Evolutionary conservation across 2,113 vertebrate genomes (phyloP), one percentile per base, ranked within the genome.

Genomic region (Vidua chalybeata): DNA sequence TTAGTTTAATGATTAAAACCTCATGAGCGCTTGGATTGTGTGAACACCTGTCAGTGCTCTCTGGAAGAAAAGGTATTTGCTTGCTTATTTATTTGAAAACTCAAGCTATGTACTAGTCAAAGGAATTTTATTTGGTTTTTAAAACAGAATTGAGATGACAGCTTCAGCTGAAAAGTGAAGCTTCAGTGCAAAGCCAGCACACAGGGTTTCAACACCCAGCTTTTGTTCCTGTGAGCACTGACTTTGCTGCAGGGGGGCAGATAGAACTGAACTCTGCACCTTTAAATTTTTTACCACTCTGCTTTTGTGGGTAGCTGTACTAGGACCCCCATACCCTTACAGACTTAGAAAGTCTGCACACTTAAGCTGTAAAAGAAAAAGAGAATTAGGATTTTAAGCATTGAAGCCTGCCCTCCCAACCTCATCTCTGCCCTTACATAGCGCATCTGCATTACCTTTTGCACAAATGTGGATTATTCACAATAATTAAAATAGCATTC

Each of bases 1-100:
- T 95, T 82, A 82, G 91, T 81, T 96, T 95, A 93, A 96, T 94
- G 68, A 96, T 94, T 96, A 96, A 94, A 96, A 87, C 74, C 52
- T 74, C 79, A 28, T 22, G 46, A 95, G 85, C 33, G 86, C 64
- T 74, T 64, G 52, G 87, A 54, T 52, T 90, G 88, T 92, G 73
- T 92, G 92, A 96, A 90, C 92, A 96, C 88, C 90, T 95, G 87
- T 90, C 61, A 64, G 76, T 10, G 48, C 30, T 49, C 68, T 88
- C 68, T 58, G 64, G 30, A 84, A 88, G 56, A 92, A 77, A 81
- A 89, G 18, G 37, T 86, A 71, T 84, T 94, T 68, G 72, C 45
- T 92, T 75, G 52, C 41, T 96, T 85, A 76, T 94, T 94, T 92
- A 89, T 93, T 84, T 81, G 90, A 94, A 94, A 92, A 81, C 45